A percentile compares a stretch with the other conserved stretches of the same genome.
Evolutionary conservation across 2,888 invertebrate genomes (phyloP).

Genomic region (Himalopsyche japonica): DNA sequence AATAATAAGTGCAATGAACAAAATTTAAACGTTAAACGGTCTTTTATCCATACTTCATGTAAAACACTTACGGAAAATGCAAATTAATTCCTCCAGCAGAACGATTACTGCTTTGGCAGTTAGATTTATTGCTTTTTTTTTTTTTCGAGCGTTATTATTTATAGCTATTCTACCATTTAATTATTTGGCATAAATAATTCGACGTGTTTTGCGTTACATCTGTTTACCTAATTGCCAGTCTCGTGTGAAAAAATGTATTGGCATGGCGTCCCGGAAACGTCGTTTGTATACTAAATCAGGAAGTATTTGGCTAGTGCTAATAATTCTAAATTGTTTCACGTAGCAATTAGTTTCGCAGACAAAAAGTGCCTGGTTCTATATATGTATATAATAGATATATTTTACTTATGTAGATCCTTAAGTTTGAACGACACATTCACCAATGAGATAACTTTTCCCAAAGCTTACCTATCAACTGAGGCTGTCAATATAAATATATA

Average conservation of each 20-base stretch:
- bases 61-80: too few species aligned
- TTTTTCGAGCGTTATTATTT: not conserved
- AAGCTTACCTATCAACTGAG: too few species aligned
- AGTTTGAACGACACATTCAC: not conserved
- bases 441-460: too few species aligned
- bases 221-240: not conserved
- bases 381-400: too few species aligned
- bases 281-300: not conserved
- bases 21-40: too few species aligned
- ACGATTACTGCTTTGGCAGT: not conserved
- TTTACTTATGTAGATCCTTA: not conserved
- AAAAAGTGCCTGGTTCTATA: not conserved
- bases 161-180: not conserved
- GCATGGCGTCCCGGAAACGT: not conserved
- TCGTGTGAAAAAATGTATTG: not conserved
- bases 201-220: not conserved
- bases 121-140: not conserved
- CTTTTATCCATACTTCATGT: too few species aligned
- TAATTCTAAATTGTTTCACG: not conserved
- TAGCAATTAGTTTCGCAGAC: not conserved
- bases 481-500: too few species aligned
- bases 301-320: not conserved
- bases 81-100: too few species aligned
- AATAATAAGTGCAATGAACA: too few species aligned
- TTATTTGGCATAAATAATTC: not conserved